Base-by-base conservation (phyloP, 1,140 invertebrate genomes). In the Aradophagus sp. region DNA sequence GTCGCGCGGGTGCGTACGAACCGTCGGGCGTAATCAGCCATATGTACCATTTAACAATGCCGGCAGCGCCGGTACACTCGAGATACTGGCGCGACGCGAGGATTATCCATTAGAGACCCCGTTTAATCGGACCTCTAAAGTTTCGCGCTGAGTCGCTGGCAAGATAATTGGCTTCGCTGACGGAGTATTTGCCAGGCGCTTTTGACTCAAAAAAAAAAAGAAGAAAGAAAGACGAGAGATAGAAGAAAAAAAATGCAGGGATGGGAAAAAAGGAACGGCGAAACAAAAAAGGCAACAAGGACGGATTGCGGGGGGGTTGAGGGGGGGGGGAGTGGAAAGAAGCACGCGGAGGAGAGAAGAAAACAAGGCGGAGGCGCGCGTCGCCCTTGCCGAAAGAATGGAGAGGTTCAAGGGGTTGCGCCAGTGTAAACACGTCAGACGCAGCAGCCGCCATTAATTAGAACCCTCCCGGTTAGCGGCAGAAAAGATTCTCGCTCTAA, bases 391-490 rank as follows among this genome's bases (percentile, higher is more conserved):
- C 59, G 55, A 69, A 74, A 70, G 72, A 74, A 74, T 66, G 65
- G 68, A 74, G 66, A 74, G 61, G 66, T 67, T 77, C 67, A 75
- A 77, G 75, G 75, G 73, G 73, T 75, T 77, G 73, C 20, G 59
- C 70, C 53, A 77, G 75, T 72, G 73, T 72, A 75, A 75, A 75
- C 68, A 74, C 75, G 75, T 77, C 75, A 77, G 63, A 50, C 65
- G 67, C 75, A 77, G 73, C 53, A 68, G 50, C 56, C 50, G 56
- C 75, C 65, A 77, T 77, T 77, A 77, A 77, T 77, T 77, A 77
- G 70, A 62, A 71, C 55, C 70, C 67, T 71, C 66, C 67, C 55
- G 20, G 63, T 73, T 72, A 41, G 48, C 13, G 23, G 26, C 63
- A 68, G 70, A 63, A 68, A 68, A 73, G 70, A 73, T 73, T 73